Evolutionary conservation across 2,888 invertebrate species (phyloP), one percentile per base, ranked within the genome.

Genomic region (Phengaris alcon): DNA sequence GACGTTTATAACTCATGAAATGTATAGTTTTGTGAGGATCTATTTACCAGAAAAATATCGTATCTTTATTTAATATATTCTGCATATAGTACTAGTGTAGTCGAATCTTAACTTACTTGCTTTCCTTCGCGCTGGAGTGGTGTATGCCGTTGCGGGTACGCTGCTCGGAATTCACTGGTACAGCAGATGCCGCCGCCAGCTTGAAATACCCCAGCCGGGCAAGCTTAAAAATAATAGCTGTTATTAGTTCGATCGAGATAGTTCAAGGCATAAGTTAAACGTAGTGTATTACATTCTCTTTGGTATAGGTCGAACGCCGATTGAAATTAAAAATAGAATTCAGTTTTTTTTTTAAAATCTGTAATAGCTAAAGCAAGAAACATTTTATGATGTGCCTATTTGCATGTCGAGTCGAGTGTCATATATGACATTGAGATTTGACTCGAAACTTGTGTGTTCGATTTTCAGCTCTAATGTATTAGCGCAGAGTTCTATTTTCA

Each of bases 191-290:
- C 81, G 92, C 93, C 84, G 93, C 90, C 89, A 94, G 92, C 89
- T 95, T 95, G 91, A 94, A 95, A 87, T 95, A 94, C 85, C 95
- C 95, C 86, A 95, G 91, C 80, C 95, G 94, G 93, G 95, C 95
- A 81, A 95, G 92, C 95, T 22, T 95, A 88, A n/a, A 84, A 84
- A 79, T 78, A 80, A 80, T 81, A 79, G 68, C 22, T n/a, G 35
- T 7, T 35, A 35, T 52, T 46, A 46, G 22, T 52, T 55, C 74
- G n/a, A 74, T 35, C 35, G 8, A 48, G 48, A 48, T 8, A 74
- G 22, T 64, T n/a, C 22, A 52, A 74, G 64, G 64, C 35, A 35
- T 35, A 35, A 35, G 35, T 35, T 35, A 35, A 35, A 35, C 35
- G 35, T 35, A 35, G 35, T 35, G 35, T 35, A 35, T 3, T 35